These are phyloP conservation scores for Sclerodermus sp. DNA, from an alignment of 2,888 invertebrate species.

Conservation along the genomic window DNA sequence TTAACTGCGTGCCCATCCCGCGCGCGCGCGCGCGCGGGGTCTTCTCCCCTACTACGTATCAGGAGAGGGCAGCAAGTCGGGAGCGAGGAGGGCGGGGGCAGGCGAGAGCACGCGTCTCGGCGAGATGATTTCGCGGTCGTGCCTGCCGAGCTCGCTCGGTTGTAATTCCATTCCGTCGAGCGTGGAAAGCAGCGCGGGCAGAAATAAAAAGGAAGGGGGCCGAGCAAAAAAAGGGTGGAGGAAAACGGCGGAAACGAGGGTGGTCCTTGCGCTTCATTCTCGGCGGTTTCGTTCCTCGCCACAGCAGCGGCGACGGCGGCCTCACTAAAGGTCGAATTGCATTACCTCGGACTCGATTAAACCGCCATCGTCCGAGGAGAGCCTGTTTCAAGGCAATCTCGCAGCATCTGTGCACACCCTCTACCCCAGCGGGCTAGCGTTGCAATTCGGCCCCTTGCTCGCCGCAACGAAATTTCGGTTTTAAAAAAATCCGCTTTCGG, in stretches of 20 bases:
- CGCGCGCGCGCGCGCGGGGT: too few species aligned
- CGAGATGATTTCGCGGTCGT: background rate
- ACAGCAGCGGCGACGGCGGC: slow-evolving; percentile 18
- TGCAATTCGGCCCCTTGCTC: too few species aligned
- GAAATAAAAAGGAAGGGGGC: slow-evolving; percentile 7
- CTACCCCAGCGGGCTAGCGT: too few species aligned
- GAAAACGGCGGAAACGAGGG: slow-evolving; percentile 24
- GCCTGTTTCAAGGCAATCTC: too few species aligned
- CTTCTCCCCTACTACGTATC: too few species aligned
- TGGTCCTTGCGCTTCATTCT: slow-evolving; percentile 18
- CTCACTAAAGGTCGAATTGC: slow-evolving; percentile 7
- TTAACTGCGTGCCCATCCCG: too few species aligned
- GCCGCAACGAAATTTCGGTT: too few species aligned
- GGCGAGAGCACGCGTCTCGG: too few species aligned
- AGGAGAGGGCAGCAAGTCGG: too few species aligned
- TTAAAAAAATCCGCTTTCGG: too few species aligned
- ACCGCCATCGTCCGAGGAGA: slow-evolving; percentile 26
- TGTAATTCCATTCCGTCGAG: slow-evolving; percentile 44
- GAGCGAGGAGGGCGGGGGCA: too few species aligned
- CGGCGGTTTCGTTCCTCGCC: slow-evolving; percentile 32
- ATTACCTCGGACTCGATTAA: slow-evolving; percentile 36
- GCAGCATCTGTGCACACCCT: too few species aligned
- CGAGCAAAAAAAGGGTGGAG: slow-evolving; percentile 17
- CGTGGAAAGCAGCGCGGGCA: slow-evolving; percentile 21
- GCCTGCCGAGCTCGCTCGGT: slow-evolving; percentile 1